Base-by-base conservation (phyloP, 2,113 vertebrate species). In the Phoenicopterus ruber region DNA sequence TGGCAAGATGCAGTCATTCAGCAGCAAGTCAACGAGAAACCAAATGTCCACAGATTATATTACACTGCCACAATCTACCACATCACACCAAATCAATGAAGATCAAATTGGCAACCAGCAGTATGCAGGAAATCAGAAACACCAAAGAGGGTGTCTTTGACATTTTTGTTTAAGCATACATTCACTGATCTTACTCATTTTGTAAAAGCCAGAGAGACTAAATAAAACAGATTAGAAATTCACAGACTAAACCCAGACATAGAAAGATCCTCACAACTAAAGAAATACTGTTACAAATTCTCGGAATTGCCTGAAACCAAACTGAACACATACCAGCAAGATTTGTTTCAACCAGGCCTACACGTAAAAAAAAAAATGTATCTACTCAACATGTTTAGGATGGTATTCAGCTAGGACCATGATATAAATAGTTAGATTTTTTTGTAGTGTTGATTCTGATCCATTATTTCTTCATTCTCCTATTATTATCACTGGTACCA, bases 401-500 rank as follows among this genome's bases (percentile, higher is more conserved):
- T 50, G 19, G 22, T 32, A 47, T 81, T 88, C 67, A 91, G 7
- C 44, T 69, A 55, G 18, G 22, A 66, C 67, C 18, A 20, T 32
- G 20, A 82, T 50, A 82, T 52, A 93, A 78, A 70, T 52, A 55
- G 29, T 17, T 44, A 76, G 32, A 18, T 5, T 22, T 77, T 91
- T 89, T 55, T 50, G 24, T 82, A 38, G 21, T 44, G 34, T 88
- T 80, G 76, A 86, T 90, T 50, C 38, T 67, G 69, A 81, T 91
- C 77, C 63, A 91, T 94, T 95, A 89, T 92, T 92, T 93, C 76
- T 81, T 89, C 44, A 86, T 93, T 92, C 58, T 88, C 14, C 28
- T 57, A 34, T 92, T 93, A 92, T 86, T 96, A 93, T 97, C 88
- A 96, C 61, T 82, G 80, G 55, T 94, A 89, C 55, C 91, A 91